Percentiles rank a stretch among this genome's conserved stretches.
phyloP scores from a whole-genome alignment of 1,140 invertebrate species.

The Anadara kagoshimensis region DNA sequence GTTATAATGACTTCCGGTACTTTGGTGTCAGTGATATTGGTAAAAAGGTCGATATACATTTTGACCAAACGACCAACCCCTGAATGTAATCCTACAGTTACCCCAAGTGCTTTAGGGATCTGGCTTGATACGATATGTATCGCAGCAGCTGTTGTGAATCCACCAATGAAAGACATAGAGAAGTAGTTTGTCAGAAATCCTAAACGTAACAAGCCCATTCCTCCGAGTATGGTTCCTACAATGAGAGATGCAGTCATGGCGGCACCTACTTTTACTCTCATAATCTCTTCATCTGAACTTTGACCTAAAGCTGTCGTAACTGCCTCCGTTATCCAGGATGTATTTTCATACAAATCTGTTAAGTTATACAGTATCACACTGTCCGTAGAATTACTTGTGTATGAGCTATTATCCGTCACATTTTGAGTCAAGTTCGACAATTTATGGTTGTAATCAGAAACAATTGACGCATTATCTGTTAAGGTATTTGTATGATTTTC shows the following conservation, averaged over 20 bases:
- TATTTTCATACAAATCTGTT: no score
- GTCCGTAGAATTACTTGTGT: no score
- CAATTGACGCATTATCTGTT: no score
- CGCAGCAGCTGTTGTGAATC: constrained; percentile 92
- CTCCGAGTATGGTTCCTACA: constrained; percentile 69
- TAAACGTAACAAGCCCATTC: constrained; percentile 86
- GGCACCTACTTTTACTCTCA: constrained; percentile 46
- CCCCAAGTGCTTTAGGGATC: constrained; percentile 82
- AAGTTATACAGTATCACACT: no score
- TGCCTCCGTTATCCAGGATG: no score
- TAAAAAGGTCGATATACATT: constrained; percentile 61
- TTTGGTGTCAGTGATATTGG: constrained; percentile 63
- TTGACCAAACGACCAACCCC: constrained; percentile 58
- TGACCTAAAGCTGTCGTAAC: no score
- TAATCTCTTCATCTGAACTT: constrained; percentile 21
- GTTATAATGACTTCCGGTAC: constrained; percentile 79
- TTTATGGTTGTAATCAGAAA: no score
- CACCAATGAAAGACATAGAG: constrained; percentile 90
- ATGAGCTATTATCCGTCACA: no score
- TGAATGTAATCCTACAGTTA: constrained; percentile 67
- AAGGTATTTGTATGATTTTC: no score
- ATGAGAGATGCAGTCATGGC: constrained; percentile 39
- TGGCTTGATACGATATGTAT: constrained; percentile 94
- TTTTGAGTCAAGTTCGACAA: no score
- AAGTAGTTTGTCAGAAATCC: constrained; percentile 88